Evolutionary conservation across 2,797 vertebrate genomes (phyloP).

Genomic region (Macrochelys suwanniensis): DNA sequence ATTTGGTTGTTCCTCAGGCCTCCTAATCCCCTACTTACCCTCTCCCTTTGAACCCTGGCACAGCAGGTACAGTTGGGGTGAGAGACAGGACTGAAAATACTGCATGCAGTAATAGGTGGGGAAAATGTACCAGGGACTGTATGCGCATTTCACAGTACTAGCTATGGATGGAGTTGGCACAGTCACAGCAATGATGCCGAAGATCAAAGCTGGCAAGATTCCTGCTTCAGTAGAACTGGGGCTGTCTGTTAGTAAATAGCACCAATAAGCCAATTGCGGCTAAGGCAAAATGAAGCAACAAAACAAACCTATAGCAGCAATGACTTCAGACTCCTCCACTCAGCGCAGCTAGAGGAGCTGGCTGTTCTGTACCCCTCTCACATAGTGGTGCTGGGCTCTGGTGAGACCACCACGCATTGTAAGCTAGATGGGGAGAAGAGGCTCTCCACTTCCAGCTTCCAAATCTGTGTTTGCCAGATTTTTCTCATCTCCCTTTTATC

Average conservation of each 20-base stretch:
- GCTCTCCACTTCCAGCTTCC: neutral
- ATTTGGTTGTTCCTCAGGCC: slow-evolving; percentile 25
- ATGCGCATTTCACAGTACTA: neutral
- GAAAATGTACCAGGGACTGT: neutral
- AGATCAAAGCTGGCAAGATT: neutral
- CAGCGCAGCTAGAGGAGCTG: neutral
- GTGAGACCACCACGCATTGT: neutral
- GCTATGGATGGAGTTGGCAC: neutral
- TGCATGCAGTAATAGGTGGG: neutral
- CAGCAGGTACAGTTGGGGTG: neutral
- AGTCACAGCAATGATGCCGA: neutral
- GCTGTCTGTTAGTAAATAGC: slow-evolving; percentile 5
- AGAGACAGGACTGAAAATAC: neutral
- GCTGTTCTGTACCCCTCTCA: accelerated
- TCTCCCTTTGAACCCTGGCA: neutral
- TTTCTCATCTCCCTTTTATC: no score
- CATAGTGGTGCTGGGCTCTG: neutral
- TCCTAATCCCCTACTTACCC: neutral
- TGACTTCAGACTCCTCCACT: neutral
- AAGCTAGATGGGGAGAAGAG: neutral
- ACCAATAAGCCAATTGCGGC: neutral
- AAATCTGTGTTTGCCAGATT: neutral
- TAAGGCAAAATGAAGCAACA: neutral
- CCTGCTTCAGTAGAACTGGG: neutral
- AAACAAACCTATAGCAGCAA: neutral